A percentile compares a stretch with the other conserved stretches of the same genome.
Conservation (phyloP, 2,888 invertebrate species). For the Aphelenchoides bicaudatus region DNA sequence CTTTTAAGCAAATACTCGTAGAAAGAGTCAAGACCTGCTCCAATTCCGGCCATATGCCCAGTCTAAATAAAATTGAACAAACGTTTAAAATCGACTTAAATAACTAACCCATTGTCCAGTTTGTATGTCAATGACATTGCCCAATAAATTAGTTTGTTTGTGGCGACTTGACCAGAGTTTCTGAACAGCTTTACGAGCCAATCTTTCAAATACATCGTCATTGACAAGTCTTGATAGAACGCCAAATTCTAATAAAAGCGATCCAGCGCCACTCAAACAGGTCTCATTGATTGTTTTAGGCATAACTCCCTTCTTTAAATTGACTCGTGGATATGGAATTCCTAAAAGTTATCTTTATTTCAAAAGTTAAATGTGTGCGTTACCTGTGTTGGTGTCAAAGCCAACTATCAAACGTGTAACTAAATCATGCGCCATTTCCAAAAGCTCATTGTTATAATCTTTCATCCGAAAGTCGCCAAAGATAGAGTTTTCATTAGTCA, state of each 20-base stretch:
- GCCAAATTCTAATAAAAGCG: conserved; percentile 68
- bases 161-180: conserved; percentile 66
- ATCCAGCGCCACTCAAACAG: conserved; percentile 69
- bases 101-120: conserved; percentile 68
- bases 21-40: conserved; percentile 69
- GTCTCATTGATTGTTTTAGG: conserved; percentile 66
- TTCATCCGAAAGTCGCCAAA: conserved; percentile 65
- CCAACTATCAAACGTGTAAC: conserved; percentile 67
- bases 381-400: too few relatives aligned
- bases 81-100: too few relatives aligned
- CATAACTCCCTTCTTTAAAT: conserved; percentile 66
- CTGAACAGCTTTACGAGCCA: conserved; percentile 66
- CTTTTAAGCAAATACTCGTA: conserved; percentile 69
- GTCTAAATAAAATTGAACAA: too few relatives aligned
- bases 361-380: neutral
- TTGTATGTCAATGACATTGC: conserved; percentile 69
- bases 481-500: conserved; percentile 65
- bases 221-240: conserved; percentile 66
- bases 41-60: conserved; percentile 69
- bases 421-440: conserved; percentile 68
- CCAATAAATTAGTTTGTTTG: conserved; percentile 66
- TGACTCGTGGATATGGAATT: conserved; percentile 64
- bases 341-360: conserved; percentile 33
- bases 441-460: conserved; percentile 67
- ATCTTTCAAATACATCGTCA: conserved; percentile 68